These are phyloP conservation scores for Petroica traversi DNA, from an alignment of 2,113 vertebrate genomes.

Conservation along the genomic window DNA sequence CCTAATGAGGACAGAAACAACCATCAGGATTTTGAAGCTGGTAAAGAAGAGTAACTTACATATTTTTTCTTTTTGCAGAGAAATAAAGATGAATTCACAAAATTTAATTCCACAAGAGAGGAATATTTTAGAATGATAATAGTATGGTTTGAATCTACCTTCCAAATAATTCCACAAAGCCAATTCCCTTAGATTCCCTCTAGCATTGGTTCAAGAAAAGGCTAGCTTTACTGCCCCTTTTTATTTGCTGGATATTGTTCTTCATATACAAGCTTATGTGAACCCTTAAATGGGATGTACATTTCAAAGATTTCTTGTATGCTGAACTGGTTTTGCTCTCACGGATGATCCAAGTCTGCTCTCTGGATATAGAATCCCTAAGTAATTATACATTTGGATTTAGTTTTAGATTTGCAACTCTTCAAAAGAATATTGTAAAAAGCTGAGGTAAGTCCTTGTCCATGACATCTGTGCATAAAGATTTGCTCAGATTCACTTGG, in stretches of 20 bases:
- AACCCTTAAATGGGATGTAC: neutral
- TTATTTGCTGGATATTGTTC: neutral
- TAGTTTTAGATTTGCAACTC: conserved; percentile 23
- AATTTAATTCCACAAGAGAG: neutral
- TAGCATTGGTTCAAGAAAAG: neutral
- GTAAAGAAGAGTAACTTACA: neutral
- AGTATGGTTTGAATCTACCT: neutral
- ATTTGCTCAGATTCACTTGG: conserved; percentile 39
- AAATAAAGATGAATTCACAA: neutral
- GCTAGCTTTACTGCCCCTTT: neutral
- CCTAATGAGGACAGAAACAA: neutral
- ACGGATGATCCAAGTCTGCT: neutral
- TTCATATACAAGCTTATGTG: neutral
- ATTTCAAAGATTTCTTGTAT: conserved; percentile 5
- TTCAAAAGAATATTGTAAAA: conserved; percentile 46
- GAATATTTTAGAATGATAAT: neutral
- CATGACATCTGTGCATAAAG: conserved; percentile 9
- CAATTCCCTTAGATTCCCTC: neutral
- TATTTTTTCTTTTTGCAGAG: neutral
- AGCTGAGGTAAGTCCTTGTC: conserved; percentile 25
- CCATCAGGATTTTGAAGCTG: neutral
- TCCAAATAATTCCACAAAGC: neutral
- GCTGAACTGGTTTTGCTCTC: neutral
- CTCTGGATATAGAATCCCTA: neutral
- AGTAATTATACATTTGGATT: conserved; percentile 35